A percentile compares a stretch with the other conserved stretches of the same genome.
These are phyloP conservation scores for Lanistes nyassanus DNA, from an alignment of 1,140 invertebrate genomes.

Conservation along the genomic window DNA sequence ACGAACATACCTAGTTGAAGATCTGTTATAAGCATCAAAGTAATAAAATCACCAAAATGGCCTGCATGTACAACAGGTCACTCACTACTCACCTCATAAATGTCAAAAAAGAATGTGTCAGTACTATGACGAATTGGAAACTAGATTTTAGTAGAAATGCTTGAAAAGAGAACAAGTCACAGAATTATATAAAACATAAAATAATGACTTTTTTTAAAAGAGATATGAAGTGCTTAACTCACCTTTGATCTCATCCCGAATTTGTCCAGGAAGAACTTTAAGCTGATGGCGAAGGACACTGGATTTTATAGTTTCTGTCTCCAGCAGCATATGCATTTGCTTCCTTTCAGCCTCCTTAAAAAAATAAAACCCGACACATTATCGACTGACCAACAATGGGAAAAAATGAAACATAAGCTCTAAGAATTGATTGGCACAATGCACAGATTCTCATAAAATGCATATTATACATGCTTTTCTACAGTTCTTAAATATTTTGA, in stretches of 20 bases:
- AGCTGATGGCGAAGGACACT: conserved; percentile 61
- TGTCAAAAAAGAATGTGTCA: too few species aligned
- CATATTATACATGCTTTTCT: not conserved
- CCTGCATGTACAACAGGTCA: not conserved
- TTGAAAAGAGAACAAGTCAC: too few species aligned
- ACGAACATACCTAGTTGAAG: not conserved
- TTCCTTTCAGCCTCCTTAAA: conserved; percentile 54
- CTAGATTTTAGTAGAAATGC: too few species aligned
- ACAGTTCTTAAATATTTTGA: not conserved
- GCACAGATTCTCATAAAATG: not conserved
- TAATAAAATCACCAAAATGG: not conserved
- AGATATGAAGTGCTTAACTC: conserved; percentile 1
- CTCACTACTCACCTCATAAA: not conserved
- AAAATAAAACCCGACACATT: conserved; percentile 23
- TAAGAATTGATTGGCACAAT: not conserved
- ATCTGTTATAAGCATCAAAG: not conserved
- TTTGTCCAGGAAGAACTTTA: conserved; percentile 54
- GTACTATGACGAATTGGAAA: too few species aligned
- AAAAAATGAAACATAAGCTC: not conserved
- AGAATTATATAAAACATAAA: too few species aligned
- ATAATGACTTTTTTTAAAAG: too few species aligned
- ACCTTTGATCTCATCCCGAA: conserved; percentile 63
- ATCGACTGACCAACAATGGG: not conserved
- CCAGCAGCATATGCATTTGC: conserved; percentile 55
- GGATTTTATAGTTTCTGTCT: conserved; percentile 63